Evolutionary conservation across 2,888 invertebrate genomes (phyloP), one percentile per base, ranked within the genome.

Genomic region (Stenoptilia bipunctidactyla): DNA sequence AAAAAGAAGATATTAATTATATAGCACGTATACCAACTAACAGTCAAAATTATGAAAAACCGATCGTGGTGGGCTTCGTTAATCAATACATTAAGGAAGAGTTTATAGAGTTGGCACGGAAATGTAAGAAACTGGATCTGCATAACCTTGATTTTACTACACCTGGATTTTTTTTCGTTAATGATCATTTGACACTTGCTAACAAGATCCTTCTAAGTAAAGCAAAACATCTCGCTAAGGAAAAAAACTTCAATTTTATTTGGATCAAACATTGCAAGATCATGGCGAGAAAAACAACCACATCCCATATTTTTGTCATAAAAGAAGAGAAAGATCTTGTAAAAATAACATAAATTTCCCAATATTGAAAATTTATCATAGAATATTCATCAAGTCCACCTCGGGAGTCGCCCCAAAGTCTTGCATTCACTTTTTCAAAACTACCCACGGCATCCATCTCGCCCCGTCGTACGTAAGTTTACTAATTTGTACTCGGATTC

Each of bases 221-320:
- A 36, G 40, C 40, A 20, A 39, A 15, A 34, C 1, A 6, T 3
- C 13, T 34, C 2, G 39, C 45, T 0, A 45, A 43, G 15, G 44
- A 45, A 15, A 41, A 38, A 2, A 40, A 42, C 13, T 47, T 44
- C 25, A 25, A 40, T 15, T 50, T 43, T 25, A 42, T 47, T 0
- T 48, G 45, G 48, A 45, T 48, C 0, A 50, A 47, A 20, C 47
- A 50, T 10, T 44, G 35, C 1, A 47, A 50, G 43, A 46, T 50
- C 15, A 42, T 47, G 44, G 47, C 37, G 0, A 34, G 47, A 4
- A 50, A 46, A 36, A 40, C 44, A 2, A 44, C 42, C 4, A 43
- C 45, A 0, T 46, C 50, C 1, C 45, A 44, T 6, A 37, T 41
- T 14, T 39, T 49, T 39, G 40, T 41, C 36, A 46, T 47, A 43